Percentiles rank a stretch among this genome's conserved stretches.
Evolutionary conservation across 1,140 invertebrate species (phyloP).

Genomic region (Sitobion miscanthi): DNA sequence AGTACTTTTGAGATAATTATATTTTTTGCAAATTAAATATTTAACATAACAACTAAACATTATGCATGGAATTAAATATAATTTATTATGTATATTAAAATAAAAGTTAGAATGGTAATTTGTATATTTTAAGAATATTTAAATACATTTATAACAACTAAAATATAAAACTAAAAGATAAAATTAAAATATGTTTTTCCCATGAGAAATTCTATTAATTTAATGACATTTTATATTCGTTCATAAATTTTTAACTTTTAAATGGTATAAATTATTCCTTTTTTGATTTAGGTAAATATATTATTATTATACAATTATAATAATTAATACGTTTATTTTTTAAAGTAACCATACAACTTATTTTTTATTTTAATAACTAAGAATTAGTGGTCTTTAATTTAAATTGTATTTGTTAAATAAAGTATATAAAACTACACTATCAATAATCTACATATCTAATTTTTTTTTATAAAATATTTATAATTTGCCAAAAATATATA

Average conservation of each 20-base stretch:
- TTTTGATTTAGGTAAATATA: neutral
- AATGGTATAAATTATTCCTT: neutral
- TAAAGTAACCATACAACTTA: no score
- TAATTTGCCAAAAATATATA: no score
- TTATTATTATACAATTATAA: neutral
- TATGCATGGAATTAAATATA: neutral
- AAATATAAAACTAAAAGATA: conserved; percentile 7
- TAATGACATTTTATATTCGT: neutral
- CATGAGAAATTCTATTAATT: conserved; percentile 3
- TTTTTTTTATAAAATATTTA: no score
- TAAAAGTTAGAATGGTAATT: neutral
- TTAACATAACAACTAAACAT: neutral
- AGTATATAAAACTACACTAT: no score
- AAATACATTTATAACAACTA: neutral
- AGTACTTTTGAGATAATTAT: neutral
- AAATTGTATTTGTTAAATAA: no score
- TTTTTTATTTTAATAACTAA: neutral
- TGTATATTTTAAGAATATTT: neutral
- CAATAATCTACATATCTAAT: no score
- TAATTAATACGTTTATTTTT: neutral
- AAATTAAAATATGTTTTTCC: conserved; percentile 18
- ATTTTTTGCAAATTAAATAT: neutral
- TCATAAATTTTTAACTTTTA: neutral
- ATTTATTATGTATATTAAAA: neutral
- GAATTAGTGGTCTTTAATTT: no score